Conservation (phyloP, 1,140 invertebrate genomes). For the Zaprionus lachaisei region DNA sequence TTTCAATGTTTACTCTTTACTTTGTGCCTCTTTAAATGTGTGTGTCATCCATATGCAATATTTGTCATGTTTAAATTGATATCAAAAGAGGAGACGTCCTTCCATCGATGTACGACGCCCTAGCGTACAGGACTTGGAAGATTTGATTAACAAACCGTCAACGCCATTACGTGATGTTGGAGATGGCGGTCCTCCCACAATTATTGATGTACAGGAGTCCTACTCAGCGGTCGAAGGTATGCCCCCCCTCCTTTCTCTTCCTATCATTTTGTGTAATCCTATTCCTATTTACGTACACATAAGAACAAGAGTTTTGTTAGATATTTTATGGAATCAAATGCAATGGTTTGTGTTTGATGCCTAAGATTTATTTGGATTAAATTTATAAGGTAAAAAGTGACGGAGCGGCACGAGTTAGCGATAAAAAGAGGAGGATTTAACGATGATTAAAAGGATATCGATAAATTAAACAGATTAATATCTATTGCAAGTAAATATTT, state of each 20-base stretch:
- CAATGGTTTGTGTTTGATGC: no score
- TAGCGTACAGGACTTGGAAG: constrained; percentile 94
- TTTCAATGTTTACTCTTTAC: constrained; percentile 29
- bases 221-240: constrained; percentile 96
- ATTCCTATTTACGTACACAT: background rate
- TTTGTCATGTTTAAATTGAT: constrained; percentile 8
- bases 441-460: no score
- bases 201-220: constrained; percentile 95
- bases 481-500: no score
- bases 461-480: no score
- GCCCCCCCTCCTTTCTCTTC: background rate
- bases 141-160: constrained; percentile 95
- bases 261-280: background rate
- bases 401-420: no score
- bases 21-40: constrained; percentile 20
- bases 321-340: no score
- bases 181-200: constrained; percentile 91
- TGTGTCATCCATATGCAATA: constrained; percentile 22
- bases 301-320: background rate
- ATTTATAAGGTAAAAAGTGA: no score
- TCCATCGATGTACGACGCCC: constrained; percentile 93
- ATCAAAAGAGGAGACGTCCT: constrained; percentile 90
- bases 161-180: constrained; percentile 92
- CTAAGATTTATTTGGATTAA: no score
- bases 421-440: no score